A percentile compares a stretch with the other conserved stretches of the same genome.
Evolutionary conservation across 2,888 invertebrate species (phyloP).

Genomic region (Bombylius major): DNA sequence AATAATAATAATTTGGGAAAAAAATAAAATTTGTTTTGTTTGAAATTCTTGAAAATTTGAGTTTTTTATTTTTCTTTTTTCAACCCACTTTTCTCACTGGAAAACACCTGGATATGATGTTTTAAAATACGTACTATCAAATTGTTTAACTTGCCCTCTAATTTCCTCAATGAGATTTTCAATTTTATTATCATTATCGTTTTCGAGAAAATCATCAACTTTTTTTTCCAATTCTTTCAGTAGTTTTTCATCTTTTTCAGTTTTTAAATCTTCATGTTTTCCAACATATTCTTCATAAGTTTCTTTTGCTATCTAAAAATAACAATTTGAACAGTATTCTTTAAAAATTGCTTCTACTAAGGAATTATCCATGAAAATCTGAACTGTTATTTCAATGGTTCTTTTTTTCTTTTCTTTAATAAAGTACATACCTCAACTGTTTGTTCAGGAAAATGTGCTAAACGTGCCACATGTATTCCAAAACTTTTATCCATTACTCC

Average conservation of each 20-base stretch:
- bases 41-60: no score
- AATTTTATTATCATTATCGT: conserved; percentile 27
- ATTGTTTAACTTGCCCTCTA: conserved; percentile 27
- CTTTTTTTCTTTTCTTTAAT: no score
- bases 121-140: conserved; percentile 32
- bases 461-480: conserved; percentile 85
- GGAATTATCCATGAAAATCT: no score
- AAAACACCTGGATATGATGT: conserved; percentile 20
- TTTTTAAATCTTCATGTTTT: conserved; percentile 27
- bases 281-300: conserved; percentile 29
- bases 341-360: no score
- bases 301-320: conserved; percentile 22
- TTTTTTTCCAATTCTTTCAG: conserved; percentile 29
- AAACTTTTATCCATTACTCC: conserved; percentile 88
- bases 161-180: conserved; percentile 28
- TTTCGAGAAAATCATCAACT: conserved; percentile 28
- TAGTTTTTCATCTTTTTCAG: conserved; percentile 26
- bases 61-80: not conserved
- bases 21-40: not conserved
- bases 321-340: no score
- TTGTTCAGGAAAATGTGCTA: conserved; percentile 73
- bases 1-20: not conserved
- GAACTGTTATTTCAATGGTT: not conserved
- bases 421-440: conserved; percentile 52
- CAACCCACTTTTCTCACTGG: not conserved